These are phyloP conservation scores for Rhodeus uyekii DNA, from an alignment of 2,797 vertebrate species.

Conservation along the genomic window DNA sequence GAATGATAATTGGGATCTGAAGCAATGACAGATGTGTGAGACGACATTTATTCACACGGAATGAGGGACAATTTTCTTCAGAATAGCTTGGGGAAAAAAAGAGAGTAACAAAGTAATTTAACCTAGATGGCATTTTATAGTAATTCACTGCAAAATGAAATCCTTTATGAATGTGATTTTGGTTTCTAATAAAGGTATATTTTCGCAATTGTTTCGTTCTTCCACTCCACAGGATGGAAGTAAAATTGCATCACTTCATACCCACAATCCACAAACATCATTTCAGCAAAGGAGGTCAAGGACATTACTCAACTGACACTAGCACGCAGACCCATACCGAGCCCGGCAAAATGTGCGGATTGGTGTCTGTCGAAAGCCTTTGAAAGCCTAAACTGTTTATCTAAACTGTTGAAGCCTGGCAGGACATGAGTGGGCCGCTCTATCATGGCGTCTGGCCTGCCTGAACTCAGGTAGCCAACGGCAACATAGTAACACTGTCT, in stretches of 20 bases:
- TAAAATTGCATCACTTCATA: conserved; percentile 28
- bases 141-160: conserved; percentile 31
- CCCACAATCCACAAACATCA: conserved; percentile 26
- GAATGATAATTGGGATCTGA: conserved; percentile 78
- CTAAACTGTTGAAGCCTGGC: conserved; percentile 65
- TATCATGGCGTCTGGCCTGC: conserved; percentile 64
- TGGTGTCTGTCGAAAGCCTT: conserved; percentile 59
- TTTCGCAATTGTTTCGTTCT: conserved; percentile 40
- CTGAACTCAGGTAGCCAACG: conserved; percentile 67
- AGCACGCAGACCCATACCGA: background rate
- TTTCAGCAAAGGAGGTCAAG: conserved; percentile 30
- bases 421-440: conserved; percentile 65
- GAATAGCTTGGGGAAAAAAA: conserved; percentile 47
- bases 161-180: conserved; percentile 41
- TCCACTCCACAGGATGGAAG: background rate
- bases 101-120: conserved; percentile 42
- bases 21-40: conserved; percentile 61
- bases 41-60: conserved; percentile 43
- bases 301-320: conserved; percentile 6
- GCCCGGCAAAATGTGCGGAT: background rate
- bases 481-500: conserved; percentile 70
- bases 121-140: conserved; percentile 45
- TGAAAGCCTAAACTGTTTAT: conserved; percentile 75
- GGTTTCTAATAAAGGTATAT: conserved; percentile 37
- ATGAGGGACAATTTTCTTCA: conserved; percentile 53